A percentile compares a stretch with the other conserved stretches of the same genome.
Conservation (phyloP, 2,888 invertebrate species). For the Aspidiotus destructor region DNA sequence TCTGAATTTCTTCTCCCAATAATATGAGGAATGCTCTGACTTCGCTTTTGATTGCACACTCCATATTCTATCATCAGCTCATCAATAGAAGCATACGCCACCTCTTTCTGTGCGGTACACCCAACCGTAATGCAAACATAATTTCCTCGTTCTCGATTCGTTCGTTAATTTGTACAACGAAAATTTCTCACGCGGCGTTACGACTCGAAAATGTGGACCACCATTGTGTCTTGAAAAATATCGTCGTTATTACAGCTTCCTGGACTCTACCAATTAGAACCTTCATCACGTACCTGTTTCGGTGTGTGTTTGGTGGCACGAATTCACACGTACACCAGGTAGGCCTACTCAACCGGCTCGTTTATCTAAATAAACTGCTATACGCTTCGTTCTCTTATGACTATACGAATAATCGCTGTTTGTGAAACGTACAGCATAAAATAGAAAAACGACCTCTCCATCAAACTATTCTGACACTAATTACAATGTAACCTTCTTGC, state of each 20-base stretch:
- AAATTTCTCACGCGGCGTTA: not conserved
- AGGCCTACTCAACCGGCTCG: not conserved
- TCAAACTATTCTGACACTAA: constrained; percentile 34
- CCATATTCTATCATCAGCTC: too few relatives aligned
- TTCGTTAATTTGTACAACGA: too few relatives aligned
- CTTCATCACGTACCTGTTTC: not conserved
- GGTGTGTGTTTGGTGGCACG: not conserved
- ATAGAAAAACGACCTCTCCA: constrained; percentile 33
- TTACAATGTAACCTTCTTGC: constrained; percentile 28
- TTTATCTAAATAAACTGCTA: not conserved
- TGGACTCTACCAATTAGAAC: not conserved
- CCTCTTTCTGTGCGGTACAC: too few relatives aligned
- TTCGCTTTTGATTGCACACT: too few relatives aligned
- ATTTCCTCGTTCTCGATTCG: too few relatives aligned
- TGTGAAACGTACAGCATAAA: constrained; percentile 11
- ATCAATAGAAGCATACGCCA: too few relatives aligned
- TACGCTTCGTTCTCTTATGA: not conserved
- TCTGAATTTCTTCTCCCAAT: too few relatives aligned
- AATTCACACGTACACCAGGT: not conserved
- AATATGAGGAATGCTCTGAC: too few relatives aligned
- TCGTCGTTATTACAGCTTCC: not conserved
- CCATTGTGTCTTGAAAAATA: not conserved
- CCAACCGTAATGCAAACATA: too few relatives aligned
- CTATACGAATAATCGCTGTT: not conserved
- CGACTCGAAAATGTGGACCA: not conserved